Percentiles rank a stretch among this genome's conserved stretches.
phyloP scores from a whole-genome alignment of 2,113 vertebrate species.

The Vulpes vulpes region DNA sequence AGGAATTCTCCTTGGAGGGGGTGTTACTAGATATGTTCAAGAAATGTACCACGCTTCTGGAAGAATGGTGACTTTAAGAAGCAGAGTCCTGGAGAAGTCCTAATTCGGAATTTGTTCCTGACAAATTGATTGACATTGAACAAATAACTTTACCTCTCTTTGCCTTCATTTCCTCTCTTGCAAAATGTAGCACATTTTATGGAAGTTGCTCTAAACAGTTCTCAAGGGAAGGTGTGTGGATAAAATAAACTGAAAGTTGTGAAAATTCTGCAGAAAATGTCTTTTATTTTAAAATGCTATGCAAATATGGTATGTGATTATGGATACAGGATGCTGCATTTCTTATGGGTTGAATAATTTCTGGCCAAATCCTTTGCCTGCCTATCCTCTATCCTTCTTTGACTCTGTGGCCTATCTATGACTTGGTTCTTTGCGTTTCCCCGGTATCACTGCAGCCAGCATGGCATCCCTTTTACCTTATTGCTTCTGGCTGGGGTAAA shows the following conservation, averaged over 20 bases:
- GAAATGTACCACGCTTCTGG: background rate
- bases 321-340: background rate
- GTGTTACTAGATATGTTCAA: background rate
- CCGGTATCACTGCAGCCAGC: background rate
- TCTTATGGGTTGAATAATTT: conserved; percentile 20
- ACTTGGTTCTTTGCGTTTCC: conserved; percentile 42
- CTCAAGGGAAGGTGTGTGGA: conserved; percentile 47
- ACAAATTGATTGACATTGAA: conserved; percentile 15
- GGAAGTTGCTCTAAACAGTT: background rate
- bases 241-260: conserved; percentile 65
- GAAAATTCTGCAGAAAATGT: conserved; percentile 2
- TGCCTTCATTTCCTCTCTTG: background rate
- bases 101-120: conserved; percentile 15
- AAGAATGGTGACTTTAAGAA: background rate
- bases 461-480: conserved; percentile 14
- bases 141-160: background rate
- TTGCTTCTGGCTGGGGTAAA: conserved; percentile 37
- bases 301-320: background rate
- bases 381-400: background rate
- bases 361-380: background rate
- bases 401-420: background rate
- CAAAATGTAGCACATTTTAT: background rate
- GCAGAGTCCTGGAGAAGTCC: background rate
- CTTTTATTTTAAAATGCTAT: conserved; percentile 44
- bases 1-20: background rate